A percentile compares a stretch with the other conserved stretches of the same genome.
Conservation (phyloP, 1,140 invertebrate species). For the Drosophila suzukii region DNA sequence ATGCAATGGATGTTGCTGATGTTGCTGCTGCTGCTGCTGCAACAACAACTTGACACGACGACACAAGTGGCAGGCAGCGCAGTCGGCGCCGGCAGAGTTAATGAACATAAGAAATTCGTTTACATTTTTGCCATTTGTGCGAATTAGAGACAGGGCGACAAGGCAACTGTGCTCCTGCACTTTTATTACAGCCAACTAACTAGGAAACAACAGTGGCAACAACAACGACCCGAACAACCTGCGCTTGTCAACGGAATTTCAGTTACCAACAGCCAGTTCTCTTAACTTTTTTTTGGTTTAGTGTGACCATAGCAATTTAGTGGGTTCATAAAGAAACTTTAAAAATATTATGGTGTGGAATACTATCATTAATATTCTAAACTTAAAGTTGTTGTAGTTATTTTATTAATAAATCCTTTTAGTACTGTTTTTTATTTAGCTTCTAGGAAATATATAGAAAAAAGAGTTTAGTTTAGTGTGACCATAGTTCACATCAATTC, state of each 20-base stretch:
- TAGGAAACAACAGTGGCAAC: slow-evolving; percentile 18
- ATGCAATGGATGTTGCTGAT: slow-evolving; percentile 13
- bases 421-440: too few relatives aligned
- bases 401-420: too few relatives aligned
- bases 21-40: slow-evolving; percentile 17
- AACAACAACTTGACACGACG: slow-evolving; percentile 33
- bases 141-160: slow-evolving; percentile 63
- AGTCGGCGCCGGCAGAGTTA: slow-evolving; percentile 41
- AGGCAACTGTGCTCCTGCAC: slow-evolving; percentile 36
- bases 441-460: too few relatives aligned
- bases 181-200: slow-evolving; percentile 52
- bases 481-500: too few relatives aligned
- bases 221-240: slow-evolving; percentile 33
- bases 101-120: slow-evolving; percentile 78
- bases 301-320: neutral
- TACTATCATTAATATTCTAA: too few relatives aligned
- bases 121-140: slow-evolving; percentile 76
- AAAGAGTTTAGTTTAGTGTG: too few relatives aligned
- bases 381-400: too few relatives aligned
- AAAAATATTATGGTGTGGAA: too few relatives aligned
- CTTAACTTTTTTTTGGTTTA: neutral
- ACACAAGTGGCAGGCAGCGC: slow-evolving; percentile 35
- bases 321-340: too few relatives aligned
- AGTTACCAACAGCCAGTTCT: slow-evolving; percentile 28
- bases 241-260: slow-evolving; percentile 64